phyloP scores from a whole-genome alignment of 1,140 invertebrate genomes.

The Drosophila kurseongensis region DNA sequence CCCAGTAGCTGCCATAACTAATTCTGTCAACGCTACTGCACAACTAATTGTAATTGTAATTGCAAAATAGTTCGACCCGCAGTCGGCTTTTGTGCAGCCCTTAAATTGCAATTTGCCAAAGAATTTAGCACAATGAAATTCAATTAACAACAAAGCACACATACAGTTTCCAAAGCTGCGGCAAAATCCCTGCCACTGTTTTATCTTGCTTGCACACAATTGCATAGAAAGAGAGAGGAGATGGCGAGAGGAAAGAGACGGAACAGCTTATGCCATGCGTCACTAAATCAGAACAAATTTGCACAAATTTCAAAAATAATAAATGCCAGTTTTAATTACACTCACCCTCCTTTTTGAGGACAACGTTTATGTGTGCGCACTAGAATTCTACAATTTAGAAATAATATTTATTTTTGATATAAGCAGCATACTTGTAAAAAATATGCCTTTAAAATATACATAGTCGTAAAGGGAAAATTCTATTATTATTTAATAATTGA shows the following conservation, averaged over 20 bases:
- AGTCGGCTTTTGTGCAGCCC: conserved; percentile 19
- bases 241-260: neutral
- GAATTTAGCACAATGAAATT: conserved; percentile 67
- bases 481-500: neutral
- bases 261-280: conserved; percentile 23
- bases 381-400: neutral
- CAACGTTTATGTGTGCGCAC: neutral
- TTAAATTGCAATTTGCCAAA: conserved; percentile 67
- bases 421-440: too few species aligned
- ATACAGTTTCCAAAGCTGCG: conserved; percentile 10
- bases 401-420: too few species aligned
- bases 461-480: neutral
- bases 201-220: neutral
- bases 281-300: conserved; percentile 45
- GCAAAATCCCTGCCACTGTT: conserved; percentile 8
- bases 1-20: conserved; percentile 29
- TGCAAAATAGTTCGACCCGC: conserved; percentile 52
- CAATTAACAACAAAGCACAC: conserved; percentile 54
- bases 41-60: conserved; percentile 65
- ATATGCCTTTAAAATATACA: too few species aligned
- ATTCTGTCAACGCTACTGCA: conserved; percentile 30
- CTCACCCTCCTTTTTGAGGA: neutral
- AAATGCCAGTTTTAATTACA: conserved; percentile 51
- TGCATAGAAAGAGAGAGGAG: neutral
- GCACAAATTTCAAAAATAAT: conserved; percentile 38